Evolutionary conservation across 2,113 vertebrate genomes (phyloP).

Genomic region (Oryzias javanicus): DNA sequence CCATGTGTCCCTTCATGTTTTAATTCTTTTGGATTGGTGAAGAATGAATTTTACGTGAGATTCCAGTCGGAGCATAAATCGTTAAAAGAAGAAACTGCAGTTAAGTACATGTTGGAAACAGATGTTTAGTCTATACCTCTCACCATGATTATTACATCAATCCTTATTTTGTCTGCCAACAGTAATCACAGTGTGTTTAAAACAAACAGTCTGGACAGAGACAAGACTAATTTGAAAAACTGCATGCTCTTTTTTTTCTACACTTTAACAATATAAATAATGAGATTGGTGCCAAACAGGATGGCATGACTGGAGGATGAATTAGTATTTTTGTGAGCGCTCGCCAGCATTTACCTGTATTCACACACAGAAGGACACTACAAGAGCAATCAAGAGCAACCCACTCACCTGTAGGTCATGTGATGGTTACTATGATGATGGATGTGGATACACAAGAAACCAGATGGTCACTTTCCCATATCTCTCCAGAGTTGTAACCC

Average conservation of each 20-base stretch:
- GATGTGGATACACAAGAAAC: slow-evolving; percentile 44
- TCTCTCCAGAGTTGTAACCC: slow-evolving; percentile 50
- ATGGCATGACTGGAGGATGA: not conserved
- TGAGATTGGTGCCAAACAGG: slow-evolving; percentile 3
- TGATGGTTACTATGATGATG: slow-evolving; percentile 58
- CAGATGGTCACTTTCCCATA: slow-evolving; percentile 63
- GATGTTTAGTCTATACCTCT: slow-evolving; percentile 50
- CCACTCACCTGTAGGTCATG: slow-evolving; percentile 45
- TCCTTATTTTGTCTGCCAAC: slow-evolving; percentile 26
- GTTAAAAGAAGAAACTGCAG: slow-evolving; percentile 13
- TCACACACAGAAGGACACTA: slow-evolving; percentile 9
- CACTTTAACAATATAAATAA: slow-evolving; percentile 23
- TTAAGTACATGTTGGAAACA: slow-evolving; percentile 37
- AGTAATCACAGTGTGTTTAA: slow-evolving; percentile 12
- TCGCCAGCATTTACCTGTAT: not conserved
- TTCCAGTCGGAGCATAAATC: slow-evolving; percentile 35
- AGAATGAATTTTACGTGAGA: slow-evolving; percentile 27
- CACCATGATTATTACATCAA: slow-evolving; percentile 24
- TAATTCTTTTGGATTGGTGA: slow-evolving; percentile 15
- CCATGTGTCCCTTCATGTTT: not conserved
- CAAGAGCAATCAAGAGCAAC: not conserved
- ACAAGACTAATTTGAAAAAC: not conserved
- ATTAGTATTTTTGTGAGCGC: not conserved
- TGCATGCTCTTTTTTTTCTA: slow-evolving; percentile 16
- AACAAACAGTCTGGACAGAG: slow-evolving; percentile 6